Conservation (phyloP, 2,888 invertebrate species). For the Tuta absoluta region DNA sequence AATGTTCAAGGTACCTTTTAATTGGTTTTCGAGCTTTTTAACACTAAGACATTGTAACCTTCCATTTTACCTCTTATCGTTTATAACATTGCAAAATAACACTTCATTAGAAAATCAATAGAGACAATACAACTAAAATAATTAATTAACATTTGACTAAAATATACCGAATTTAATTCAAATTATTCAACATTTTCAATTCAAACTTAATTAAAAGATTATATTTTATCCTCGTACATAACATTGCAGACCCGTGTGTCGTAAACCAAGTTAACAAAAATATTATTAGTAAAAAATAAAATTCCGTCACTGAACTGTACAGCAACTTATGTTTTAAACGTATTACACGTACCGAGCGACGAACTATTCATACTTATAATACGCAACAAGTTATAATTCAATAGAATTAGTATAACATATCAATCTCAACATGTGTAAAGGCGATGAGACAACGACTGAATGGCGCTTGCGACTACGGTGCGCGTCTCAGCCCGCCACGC, state of each 20-base stretch:
- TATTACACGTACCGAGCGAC: constrained; percentile 47
- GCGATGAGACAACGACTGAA: constrained; percentile 71
- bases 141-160: constrained; percentile 76
- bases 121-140: constrained; percentile 65
- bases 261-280: constrained; percentile 77
- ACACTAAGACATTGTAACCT: constrained; percentile 78
- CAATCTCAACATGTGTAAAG: constrained; percentile 81
- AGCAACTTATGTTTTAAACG: constrained; percentile 65
- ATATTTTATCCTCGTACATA: constrained; percentile 61
- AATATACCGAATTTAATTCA: constrained; percentile 67
- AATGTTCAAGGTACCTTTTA: constrained; percentile 81
- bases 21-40: constrained; percentile 79
- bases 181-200: constrained; percentile 63
- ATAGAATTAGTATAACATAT: constrained; percentile 81
- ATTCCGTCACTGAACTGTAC: constrained; percentile 63
- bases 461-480: constrained; percentile 42
- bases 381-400: constrained; percentile 80
- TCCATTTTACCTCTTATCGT: constrained; percentile 70
- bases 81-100: constrained; percentile 77
- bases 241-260: constrained; percentile 78
- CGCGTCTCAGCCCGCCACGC: constrained; percentile 35
- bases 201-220: constrained; percentile 64
- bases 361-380: constrained; percentile 66
- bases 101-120: constrained; percentile 70
- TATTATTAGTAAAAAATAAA: constrained; percentile 65